Evolutionary conservation across 2,797 vertebrate genomes (phyloP), one percentile per base, ranked within the genome.

Genomic region (Paratrypauchen microcephalus): DNA sequence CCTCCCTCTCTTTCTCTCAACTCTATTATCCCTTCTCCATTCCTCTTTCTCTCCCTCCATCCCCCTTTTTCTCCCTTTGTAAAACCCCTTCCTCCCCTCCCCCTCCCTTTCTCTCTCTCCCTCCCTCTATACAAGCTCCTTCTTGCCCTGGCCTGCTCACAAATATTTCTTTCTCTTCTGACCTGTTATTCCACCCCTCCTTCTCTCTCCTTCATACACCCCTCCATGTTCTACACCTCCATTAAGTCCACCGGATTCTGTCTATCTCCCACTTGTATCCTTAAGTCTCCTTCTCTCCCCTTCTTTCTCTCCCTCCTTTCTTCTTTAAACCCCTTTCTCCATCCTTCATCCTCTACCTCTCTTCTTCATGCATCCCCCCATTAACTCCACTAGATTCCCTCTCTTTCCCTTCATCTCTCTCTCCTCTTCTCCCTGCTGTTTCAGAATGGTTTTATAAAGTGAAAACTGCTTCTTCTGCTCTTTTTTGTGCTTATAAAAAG

Each of bases 401-500:
- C 36, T 30, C 28, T 30, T n/a, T n/a, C n/a, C n/a, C n/a, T n/a
- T n/a, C n/a, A n/a, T n/a, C n/a, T n/a, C 60, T 4, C 36, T 30
- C 28, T 30, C 13, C 9, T 9, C 47, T 45, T 45, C 74, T 59
- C 47, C 64, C 50, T 30, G 28, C 47, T 45, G 41, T 45, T 45
- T 45, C 16, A 15, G 41, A 45, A 45, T 2, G 55, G 64, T 72
- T 75, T 70, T 2, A 3, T 1, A 3, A 32, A 47, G 64, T 26
- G 16, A 48, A 76, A 82, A 21, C 12, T 65, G 85, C 80, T 72
- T 81, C 56, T 47, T 75, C 23, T 0, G 0, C 77, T 30, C n/a
- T 16, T 48, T 69, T 80, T 84, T 61, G 58, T 80, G 74, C 70
- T 81, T 75, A 80, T 76, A 64, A 66, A 45, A 63, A 2, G 30